Conservation (phyloP, 2,113 vertebrate species). For the Ciconia stormi region DNA sequence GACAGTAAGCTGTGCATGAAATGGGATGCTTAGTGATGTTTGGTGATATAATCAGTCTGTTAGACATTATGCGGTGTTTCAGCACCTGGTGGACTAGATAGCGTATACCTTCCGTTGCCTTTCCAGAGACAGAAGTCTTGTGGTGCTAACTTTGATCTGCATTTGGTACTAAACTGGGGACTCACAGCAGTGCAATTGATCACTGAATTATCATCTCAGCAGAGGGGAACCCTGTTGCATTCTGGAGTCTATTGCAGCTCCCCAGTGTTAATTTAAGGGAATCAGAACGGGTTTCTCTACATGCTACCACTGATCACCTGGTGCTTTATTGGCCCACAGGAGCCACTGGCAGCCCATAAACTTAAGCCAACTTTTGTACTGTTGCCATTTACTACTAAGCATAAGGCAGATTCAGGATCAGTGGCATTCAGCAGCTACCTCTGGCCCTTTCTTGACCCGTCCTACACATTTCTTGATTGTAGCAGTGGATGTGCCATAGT, state of each 20-base stretch:
- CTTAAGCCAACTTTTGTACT: not conserved
- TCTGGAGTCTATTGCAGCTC: not conserved
- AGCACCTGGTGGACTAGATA: not conserved
- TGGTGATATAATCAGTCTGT: not conserved
- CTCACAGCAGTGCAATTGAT: not conserved
- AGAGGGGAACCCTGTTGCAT: not conserved
- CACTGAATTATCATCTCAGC: not conserved
- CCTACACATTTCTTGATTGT: not conserved
- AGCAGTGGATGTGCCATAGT: rapidly evolving
- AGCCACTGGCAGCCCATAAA: not conserved
- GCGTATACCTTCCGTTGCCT: rapidly evolving
- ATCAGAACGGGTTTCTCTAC: not conserved
- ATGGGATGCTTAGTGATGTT: not conserved
- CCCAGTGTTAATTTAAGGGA: not conserved
- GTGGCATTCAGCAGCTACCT: not conserved
- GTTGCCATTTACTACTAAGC: not conserved
- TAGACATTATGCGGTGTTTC: rapidly evolving
- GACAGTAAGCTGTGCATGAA: not conserved
- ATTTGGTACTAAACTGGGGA: rapidly evolving
- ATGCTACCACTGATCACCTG: not conserved
- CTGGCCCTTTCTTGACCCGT: not conserved
- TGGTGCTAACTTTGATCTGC: not conserved
- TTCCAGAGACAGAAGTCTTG: not conserved
- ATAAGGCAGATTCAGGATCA: not conserved
- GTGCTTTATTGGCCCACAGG: not conserved